Evolutionary conservation across 2,888 invertebrate species (phyloP), one percentile per base, ranked within the genome.

Genomic region (Neoitamus cyanurus): DNA sequence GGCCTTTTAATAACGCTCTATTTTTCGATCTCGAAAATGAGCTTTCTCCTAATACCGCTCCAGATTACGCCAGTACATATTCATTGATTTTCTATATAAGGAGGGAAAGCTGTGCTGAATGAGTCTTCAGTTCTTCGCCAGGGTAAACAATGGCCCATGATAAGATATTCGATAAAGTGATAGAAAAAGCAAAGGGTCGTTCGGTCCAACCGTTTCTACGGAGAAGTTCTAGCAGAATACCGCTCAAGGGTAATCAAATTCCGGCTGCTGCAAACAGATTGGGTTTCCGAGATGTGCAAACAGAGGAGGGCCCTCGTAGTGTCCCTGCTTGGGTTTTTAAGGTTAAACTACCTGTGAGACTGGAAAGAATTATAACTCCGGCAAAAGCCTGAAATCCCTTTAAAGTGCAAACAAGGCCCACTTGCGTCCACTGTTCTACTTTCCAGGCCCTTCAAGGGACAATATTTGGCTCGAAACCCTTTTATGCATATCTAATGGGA

Each of bases 111-210:
- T 80, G 80, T 58, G 75, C 31, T 30, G 58, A 80, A 80, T 68
- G 80, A 80, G 80, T 80, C 68, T 68, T 80, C 68, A 58, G 80
- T 68, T 80, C 80, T 34, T 80, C 25, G 3, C 68, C 25, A 58
- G 80, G 58, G 80, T 80, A 80, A 80, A 80, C 80, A 80, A 80
- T 80, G 80, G 80, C 58, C 80, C 58, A 48, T 80, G 80, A 80
- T 80, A 80, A 80, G 80, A 80, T 80, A 68, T 80, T 80, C 80
- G 48, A 80, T 80, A 80, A 80, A 80, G 80, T 80, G 68, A 80
- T 80, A 80, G 80, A 80, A 80, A 80, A 80, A 80, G 68, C 80
- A 68, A 70, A 80, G 58, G 58, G 80, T 48, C 80, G 80, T 80
- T 80, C 9, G 36, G 80, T 68, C 68, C 80, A 80, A 58, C 48